Evolutionary conservation across 2,797 vertebrate genomes (phyloP), one percentile per base, ranked within the genome.

Genomic region (Peromyscus aztecus): DNA sequence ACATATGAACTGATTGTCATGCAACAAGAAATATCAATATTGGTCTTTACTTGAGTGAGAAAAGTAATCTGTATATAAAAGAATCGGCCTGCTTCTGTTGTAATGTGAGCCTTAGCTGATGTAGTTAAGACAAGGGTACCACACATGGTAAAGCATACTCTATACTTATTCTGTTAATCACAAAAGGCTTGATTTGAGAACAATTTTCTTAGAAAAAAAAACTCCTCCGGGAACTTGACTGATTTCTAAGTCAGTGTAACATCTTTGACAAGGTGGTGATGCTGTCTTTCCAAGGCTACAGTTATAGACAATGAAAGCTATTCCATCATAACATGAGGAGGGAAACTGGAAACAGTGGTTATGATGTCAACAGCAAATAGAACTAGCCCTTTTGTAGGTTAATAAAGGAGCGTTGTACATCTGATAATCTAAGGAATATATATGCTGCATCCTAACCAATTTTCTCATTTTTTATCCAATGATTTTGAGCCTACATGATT

Each of bases 361-460:
- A 17, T 0, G 24, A 2, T 6, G 27, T 4, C 34, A 83, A 16
- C 7, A 71, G n/a, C 19, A 6, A 65, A 34, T 6, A 69, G n/a
- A 90, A 12, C 0, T 0, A 24, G 12, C 17, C 4, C 8, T 91
- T 65, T 67, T 71, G 21, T 85, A 24, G 34, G 61, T 49, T 24
- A 78, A 65, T 6, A 34, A 59, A 19, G 55, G 3, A 16, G 4
- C 1, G 40, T 63, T 84, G 11, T 12, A 31, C 6, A 67, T 77
- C 59, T 19, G 49, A 6, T 71, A 93, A 77, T 23, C 49, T 85
- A 43, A 83, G 10, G 77, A 73, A 52, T 23, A 11, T 16, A 11
- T 55, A 8, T 9, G 4, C 24, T 40, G 3, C 7, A 4, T 29
- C 40, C 1, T 40, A 57, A 27, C 7, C 16, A 14, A 46, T 0